These are phyloP conservation scores for Chaetorhynchus papuensis DNA, from an alignment of 2,113 vertebrate species.

Conservation along the genomic window DNA sequence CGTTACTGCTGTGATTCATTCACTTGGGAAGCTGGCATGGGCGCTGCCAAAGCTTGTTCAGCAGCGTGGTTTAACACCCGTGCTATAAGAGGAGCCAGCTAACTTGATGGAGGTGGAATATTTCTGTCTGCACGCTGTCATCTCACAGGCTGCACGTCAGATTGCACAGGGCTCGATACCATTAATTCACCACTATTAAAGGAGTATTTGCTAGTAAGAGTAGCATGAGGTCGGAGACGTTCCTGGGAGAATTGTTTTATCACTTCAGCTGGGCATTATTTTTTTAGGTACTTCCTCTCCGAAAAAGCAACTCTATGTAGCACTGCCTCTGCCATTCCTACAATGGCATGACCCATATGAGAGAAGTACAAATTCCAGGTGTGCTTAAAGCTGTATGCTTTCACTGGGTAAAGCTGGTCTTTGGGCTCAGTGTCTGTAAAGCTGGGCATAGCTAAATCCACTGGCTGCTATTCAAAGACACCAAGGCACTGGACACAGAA, in stretches of 20 bases:
- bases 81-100: neutral
- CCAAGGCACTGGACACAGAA: neutral
- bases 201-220: neutral
- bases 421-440: neutral
- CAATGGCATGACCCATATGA: neutral
- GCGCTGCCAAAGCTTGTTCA: neutral
- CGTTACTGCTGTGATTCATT: neutral
- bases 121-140: slow-evolving; percentile 26
- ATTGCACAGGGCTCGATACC: neutral
- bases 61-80: neutral
- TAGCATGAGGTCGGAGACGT: slow-evolving; percentile 11
- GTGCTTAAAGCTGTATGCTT: neutral
- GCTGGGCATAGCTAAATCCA: neutral
- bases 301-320: neutral
- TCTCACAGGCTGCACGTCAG: neutral
- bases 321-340: neutral
- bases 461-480: neutral
- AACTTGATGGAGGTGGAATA: neutral
- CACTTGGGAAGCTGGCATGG: neutral
- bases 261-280: neutral
- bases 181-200: slow-evolving; percentile 45
- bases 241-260: neutral
- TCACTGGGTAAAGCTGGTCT: neutral
- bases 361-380: neutral
- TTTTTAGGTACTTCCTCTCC: neutral